Evolutionary conservation across 2,888 invertebrate genomes (phyloP).

Genomic region (Horisme vitalbata): DNA sequence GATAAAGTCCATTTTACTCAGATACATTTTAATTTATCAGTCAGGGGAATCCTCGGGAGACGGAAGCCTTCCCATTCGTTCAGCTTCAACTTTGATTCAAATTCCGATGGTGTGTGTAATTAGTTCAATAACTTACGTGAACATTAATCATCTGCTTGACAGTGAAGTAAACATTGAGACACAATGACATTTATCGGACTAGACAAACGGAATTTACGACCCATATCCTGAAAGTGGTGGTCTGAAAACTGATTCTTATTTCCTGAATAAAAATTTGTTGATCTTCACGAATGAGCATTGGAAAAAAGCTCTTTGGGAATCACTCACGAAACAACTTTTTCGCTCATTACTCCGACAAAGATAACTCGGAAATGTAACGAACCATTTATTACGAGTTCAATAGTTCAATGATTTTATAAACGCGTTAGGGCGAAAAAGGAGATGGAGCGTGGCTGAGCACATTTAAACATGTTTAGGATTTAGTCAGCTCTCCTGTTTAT

Average conservation of each 20-base stretch:
- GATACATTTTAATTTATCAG: conserved; percentile 13
- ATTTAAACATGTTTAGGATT: conserved; percentile 73
- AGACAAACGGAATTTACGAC: background rate
- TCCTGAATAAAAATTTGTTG: background rate
- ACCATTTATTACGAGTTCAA: conserved; percentile 15
- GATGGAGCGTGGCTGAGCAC: conserved; percentile 29
- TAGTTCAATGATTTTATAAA: conserved; percentile 50
- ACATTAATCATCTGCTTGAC: conserved; percentile 14
- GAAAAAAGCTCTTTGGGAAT: no score
- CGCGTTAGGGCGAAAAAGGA: conserved; percentile 48
- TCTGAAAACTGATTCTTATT: background rate
- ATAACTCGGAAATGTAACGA: conserved; percentile 15
- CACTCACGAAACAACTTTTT: background rate
- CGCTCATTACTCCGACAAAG: conserved; percentile 6
- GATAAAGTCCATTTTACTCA: background rate
- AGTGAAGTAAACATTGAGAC: conserved; percentile 3
- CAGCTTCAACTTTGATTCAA: conserved; percentile 14
- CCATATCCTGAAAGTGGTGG: background rate
- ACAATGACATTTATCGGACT: conserved; percentile 10
- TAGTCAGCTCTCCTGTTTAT: conserved; percentile 68
- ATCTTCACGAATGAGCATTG: background rate
- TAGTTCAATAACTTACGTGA: conserved; percentile 15
- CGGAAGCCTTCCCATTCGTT: background rate
- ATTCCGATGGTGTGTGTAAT: conserved; percentile 13
- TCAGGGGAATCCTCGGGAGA: background rate